Evolutionary conservation across 2,797 vertebrate species (phyloP), one percentile per base, ranked within the genome.

Genomic region (Mycteria americana): DNA sequence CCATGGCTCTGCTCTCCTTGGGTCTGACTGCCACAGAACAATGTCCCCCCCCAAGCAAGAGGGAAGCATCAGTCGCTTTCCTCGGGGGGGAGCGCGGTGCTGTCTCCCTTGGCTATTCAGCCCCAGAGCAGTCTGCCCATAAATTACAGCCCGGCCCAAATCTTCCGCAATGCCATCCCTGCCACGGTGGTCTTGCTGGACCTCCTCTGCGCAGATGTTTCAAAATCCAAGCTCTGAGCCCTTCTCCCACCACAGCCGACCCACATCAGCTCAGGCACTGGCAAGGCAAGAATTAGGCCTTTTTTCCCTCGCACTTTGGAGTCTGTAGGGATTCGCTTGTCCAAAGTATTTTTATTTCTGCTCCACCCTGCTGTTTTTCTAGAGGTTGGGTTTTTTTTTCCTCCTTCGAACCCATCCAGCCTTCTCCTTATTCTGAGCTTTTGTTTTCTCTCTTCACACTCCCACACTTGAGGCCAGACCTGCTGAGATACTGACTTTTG

Each of bases 351-450:
- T 95, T 96, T 75, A 81, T 96, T 93, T 93, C 89, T 95, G 59
- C 93, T 94, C 92, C 89, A 94, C 95, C 93, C 93, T 84, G 62
- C 43, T 96, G 65, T 95, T 96, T 97, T 96, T 94, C 95, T 89
- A 75, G 84, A 81, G 57, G 37, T 89, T 90, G 43, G 21, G 0
- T 1, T 4, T 54, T 88, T 87, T 89, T 90, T 74, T 21, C 5
- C 25, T 89, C 15, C 62, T 83, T 89, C 2, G 0, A 89, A 73
- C 9, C 16, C 53, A 67, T 77, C 43, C 56, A 90, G 75, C 2
- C 62, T 85, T 80, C 62, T 92, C 63, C 81, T 89, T 88, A 78
- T 86, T 88, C 87, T 80, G 85, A 93, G 84, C 7, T 88, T 92
- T 94, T 96, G 76, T 97, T 96, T 97, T 93, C 65, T 93, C 41